A percentile compares a stretch with the other conserved stretches of the same genome.
Evolutionary conservation across 2,888 invertebrate species (phyloP).

Genomic region (Latheticus oryzae): DNA sequence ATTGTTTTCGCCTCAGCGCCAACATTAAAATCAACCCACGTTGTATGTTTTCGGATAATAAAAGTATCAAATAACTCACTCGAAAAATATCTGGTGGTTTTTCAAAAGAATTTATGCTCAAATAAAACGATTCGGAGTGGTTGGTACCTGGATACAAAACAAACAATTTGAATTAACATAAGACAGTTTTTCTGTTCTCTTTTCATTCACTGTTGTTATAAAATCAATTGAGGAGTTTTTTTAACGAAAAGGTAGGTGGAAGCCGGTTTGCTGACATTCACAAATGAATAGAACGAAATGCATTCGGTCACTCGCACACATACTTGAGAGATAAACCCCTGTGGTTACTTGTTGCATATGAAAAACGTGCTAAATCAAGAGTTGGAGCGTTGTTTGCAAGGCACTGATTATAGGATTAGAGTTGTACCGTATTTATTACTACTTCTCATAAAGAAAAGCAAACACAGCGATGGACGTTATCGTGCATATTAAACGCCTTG

Average conservation of each 20-base stretch:
- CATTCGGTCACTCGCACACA: conserved; percentile 5
- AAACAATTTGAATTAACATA: conserved; percentile 57
- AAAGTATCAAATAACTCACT: conserved; percentile 56
- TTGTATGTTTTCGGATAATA: conserved; percentile 58
- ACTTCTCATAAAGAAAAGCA: conserved; percentile 45
- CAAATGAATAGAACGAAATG: conserved; percentile 29
- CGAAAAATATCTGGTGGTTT: conserved; percentile 22
- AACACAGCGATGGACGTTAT: conserved; percentile 48
- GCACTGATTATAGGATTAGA: conserved; percentile 54
- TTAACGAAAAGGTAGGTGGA: conserved; percentile 31
- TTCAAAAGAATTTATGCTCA: conserved; percentile 56
- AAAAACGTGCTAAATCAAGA: conserved; percentile 55
- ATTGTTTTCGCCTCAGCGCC: conserved; percentile 48
- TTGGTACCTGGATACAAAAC: conserved; percentile 47
- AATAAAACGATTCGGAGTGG: conserved; percentile 57
- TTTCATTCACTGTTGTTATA: conserved; percentile 23
- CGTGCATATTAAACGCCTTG: conserved; percentile 47
- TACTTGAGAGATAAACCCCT: conserved; percentile 37
- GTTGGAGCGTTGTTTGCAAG: conserved; percentile 40
- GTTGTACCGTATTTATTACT: conserved; percentile 53
- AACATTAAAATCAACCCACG: conserved; percentile 52
- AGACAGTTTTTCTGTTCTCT: conserved; percentile 50
- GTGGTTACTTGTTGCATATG: conserved; percentile 48
- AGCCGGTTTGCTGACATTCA: conserved; percentile 17
- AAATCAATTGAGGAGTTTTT: conserved; percentile 28